Evolutionary conservation across 2,888 invertebrate species (phyloP).

Genomic region (Lottia scabra): DNA sequence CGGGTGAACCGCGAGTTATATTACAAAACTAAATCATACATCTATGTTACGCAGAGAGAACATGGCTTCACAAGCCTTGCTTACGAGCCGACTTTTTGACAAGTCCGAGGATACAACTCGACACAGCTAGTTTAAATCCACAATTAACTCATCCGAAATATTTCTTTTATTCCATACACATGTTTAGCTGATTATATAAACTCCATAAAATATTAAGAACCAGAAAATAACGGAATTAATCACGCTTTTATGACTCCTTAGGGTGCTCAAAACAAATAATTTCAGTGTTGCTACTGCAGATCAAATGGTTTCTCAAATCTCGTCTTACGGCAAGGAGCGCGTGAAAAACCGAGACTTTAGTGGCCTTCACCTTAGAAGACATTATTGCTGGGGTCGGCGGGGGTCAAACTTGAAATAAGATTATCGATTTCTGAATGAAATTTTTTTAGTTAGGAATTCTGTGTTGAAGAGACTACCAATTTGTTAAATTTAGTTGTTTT

Average conservation of each 20-base stretch:
- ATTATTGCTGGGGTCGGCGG: constrained; percentile 8
- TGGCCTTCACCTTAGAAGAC: constrained; percentile 32
- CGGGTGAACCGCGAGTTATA: constrained; percentile 79
- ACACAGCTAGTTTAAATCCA: constrained; percentile 21
- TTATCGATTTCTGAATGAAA: too few species aligned
- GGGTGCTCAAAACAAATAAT: constrained; percentile 29
- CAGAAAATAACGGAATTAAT: not conserved
- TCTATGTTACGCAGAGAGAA: constrained; percentile 4
- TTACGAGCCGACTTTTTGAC: constrained; percentile 17
- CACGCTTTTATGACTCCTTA: not conserved
- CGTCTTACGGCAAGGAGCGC: constrained; percentile 37
- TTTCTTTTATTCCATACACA: not conserved
- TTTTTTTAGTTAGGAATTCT: too few species aligned
- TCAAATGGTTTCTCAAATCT: constrained; percentile 39
- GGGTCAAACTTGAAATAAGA: not conserved
- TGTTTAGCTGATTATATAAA: not conserved
- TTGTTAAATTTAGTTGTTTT: too few species aligned
- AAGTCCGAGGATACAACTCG: constrained; percentile 41
- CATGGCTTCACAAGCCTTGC: not conserved
- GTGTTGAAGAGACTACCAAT: too few species aligned
- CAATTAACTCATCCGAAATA: not conserved
- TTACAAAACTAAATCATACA: not conserved
- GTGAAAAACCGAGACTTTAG: constrained; percentile 36
- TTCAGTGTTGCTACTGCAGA: constrained; percentile 38
- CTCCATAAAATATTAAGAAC: not conserved